Conservation (phyloP, 1,140 invertebrate species). For the Drosophila neocordata region DNA sequence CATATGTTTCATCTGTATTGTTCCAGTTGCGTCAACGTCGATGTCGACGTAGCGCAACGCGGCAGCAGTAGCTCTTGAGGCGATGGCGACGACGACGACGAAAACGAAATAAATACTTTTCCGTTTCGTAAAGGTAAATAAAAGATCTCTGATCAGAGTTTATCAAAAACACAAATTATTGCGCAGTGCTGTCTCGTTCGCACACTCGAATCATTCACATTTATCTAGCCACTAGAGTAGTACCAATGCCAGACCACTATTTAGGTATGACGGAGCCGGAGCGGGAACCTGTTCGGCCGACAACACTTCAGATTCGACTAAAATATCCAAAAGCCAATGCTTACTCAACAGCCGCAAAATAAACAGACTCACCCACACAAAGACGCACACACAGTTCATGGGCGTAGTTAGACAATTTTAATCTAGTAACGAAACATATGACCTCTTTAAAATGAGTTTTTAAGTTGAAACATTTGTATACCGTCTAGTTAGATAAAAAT, state of each 20-base stretch:
- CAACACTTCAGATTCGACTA: slow-evolving; percentile 53
- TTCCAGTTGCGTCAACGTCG: slow-evolving; percentile 1
- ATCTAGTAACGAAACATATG: not conserved
- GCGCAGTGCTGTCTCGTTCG: slow-evolving; percentile 31
- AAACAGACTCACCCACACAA: slow-evolving; percentile 36
- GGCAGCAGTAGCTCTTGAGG: not conserved
- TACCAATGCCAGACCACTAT: not conserved
- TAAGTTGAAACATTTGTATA: too few relatives aligned
- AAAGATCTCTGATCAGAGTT: slow-evolving; percentile 42
- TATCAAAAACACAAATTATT: slow-evolving; percentile 22
- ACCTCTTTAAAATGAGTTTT: not conserved
- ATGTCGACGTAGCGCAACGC: not conserved
- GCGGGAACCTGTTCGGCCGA: slow-evolving; percentile 49
- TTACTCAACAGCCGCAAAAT: slow-evolving; percentile 55
- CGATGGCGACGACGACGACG: too few relatives aligned
- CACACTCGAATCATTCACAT: slow-evolving; percentile 29
- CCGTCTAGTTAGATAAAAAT: too few relatives aligned
- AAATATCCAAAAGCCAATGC: slow-evolving; percentile 52
- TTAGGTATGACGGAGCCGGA: slow-evolving; percentile 16
- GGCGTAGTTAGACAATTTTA: not conserved
- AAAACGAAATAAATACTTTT: slow-evolving; percentile 15
- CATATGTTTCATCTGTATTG: slow-evolving; percentile 5
- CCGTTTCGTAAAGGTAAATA: slow-evolving; percentile 33
- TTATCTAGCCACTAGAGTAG: slow-evolving; percentile 6
- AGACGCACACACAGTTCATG: slow-evolving; percentile 9